A percentile compares a stretch with the other conserved stretches of the same genome.
These are phyloP conservation scores for Kuschelorhynchus macadamiae DNA, from an alignment of 2,888 invertebrate species.

Conservation along the genomic window DNA sequence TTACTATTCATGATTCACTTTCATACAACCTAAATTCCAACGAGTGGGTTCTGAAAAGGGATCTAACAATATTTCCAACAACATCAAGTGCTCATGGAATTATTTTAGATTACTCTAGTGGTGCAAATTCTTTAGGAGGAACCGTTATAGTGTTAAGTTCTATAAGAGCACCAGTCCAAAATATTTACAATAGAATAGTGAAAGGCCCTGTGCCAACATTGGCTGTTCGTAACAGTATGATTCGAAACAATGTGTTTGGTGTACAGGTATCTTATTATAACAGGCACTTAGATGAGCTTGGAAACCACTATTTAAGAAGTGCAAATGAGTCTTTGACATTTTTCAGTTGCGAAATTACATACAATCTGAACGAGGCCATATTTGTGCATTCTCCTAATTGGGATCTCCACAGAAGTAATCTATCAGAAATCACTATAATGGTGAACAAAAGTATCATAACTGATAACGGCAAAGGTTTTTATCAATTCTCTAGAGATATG, in stretches of 20 bases:
- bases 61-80: conserved; percentile 91
- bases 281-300: conserved; percentile 86
- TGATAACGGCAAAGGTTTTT: conserved; percentile 90
- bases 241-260: conserved; percentile 86
- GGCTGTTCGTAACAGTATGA: conserved; percentile 79
- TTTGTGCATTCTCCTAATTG: conserved; percentile 87
- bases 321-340: conserved; percentile 90
- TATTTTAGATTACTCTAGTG: conserved; percentile 85
- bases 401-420: conserved; percentile 87
- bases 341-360: conserved; percentile 84
- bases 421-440: conserved; percentile 92
- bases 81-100: conserved; percentile 88
- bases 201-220: conserved; percentile 86
- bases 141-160: conserved; percentile 85
- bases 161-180: conserved; percentile 80
- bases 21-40: conserved; percentile 76
- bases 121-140: conserved; percentile 83
- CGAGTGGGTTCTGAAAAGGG: conserved; percentile 85
- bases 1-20: conserved; percentile 84
- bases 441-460: conserved; percentile 88
- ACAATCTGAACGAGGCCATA: conserved; percentile 85
- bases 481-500: conserved; percentile 92
- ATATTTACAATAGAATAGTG: conserved; percentile 80
- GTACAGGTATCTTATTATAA: conserved; percentile 90
- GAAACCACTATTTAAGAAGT: conserved; percentile 88